Percentiles rank a stretch among this genome's conserved stretches.
phyloP scores from a whole-genome alignment of 92 coral and sea anemone species.

The Palythoa grandis region DNA sequence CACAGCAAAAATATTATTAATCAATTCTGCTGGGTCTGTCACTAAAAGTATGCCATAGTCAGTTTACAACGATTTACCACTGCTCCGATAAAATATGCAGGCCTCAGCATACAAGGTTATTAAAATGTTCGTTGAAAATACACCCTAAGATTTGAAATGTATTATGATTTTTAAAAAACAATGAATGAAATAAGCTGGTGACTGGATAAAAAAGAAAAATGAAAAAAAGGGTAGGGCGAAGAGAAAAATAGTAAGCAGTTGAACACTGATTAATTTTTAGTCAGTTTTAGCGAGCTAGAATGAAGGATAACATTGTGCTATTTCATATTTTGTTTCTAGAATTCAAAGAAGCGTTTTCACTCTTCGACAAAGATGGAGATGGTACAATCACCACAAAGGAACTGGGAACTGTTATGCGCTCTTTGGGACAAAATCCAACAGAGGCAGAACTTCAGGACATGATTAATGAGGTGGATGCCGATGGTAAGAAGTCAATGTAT shows the following conservation, averaged over 20 bases:
- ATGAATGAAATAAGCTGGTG: no score
- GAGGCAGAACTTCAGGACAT: constrained; percentile 21
- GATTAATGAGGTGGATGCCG: constrained; percentile 83
- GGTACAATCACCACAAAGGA: constrained; percentile 94
- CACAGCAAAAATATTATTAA: no score
- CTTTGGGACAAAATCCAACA: constrained; percentile 91
- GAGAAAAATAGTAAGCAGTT: neutral
- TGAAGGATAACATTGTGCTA: neutral
- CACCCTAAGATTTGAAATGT: no score
- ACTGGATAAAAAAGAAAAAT: no score
- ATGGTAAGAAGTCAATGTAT: constrained; percentile 52
- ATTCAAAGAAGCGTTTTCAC: constrained; percentile 95
- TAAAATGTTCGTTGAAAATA: no score
- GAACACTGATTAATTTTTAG: no score
- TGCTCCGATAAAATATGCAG: no score
- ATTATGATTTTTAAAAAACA: no score
- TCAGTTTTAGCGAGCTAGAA: neutral
- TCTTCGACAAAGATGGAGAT: constrained; percentile 97
- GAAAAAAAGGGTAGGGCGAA: neutral
- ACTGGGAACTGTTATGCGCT: constrained; percentile 93
- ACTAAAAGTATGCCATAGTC: no score
- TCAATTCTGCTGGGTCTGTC: no score
- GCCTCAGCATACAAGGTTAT: no score
- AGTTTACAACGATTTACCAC: no score
- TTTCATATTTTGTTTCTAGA: constrained; percentile 48